These are phyloP conservation scores for Mobula birostris DNA, from an alignment of 2,113 vertebrate species.

Conservation along the genomic window DNA sequence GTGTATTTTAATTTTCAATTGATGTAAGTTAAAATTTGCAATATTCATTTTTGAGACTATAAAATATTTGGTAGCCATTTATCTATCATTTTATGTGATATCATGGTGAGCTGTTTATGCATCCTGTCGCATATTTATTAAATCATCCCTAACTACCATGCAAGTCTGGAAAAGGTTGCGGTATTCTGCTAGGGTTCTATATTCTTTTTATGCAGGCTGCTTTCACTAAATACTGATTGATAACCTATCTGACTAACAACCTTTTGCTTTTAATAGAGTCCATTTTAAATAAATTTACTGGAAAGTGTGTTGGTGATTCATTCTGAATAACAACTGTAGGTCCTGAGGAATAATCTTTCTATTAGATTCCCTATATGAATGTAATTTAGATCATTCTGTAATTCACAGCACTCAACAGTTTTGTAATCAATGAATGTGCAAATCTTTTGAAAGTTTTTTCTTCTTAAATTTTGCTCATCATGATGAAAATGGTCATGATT, in stretches of 20 bases:
- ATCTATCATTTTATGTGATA: neutral
- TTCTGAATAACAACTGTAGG: neutral
- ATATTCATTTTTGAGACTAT: neutral
- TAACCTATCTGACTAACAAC: neutral
- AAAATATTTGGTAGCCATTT: neutral
- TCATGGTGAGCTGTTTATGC: no score
- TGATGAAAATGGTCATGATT: neutral
- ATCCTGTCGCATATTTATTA: neutral
- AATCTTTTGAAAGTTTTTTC: neutral
- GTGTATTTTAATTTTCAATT: constrained; percentile 3
- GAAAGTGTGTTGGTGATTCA: neutral
- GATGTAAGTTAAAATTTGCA: neutral
- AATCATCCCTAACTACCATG: neutral
- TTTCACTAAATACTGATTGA: neutral
- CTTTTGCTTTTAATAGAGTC: neutral
- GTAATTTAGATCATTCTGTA: neutral
- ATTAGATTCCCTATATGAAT: neutral
- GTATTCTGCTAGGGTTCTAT: neutral
- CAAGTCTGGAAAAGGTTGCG: neutral
- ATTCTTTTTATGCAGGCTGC: neutral
- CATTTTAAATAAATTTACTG: neutral
- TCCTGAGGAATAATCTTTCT: neutral
- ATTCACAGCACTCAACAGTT: neutral
- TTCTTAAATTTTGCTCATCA: neutral
- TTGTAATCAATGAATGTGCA: neutral